Conservation (phyloP, 2,797 vertebrate species). For the Naso thynnoides region DNA sequence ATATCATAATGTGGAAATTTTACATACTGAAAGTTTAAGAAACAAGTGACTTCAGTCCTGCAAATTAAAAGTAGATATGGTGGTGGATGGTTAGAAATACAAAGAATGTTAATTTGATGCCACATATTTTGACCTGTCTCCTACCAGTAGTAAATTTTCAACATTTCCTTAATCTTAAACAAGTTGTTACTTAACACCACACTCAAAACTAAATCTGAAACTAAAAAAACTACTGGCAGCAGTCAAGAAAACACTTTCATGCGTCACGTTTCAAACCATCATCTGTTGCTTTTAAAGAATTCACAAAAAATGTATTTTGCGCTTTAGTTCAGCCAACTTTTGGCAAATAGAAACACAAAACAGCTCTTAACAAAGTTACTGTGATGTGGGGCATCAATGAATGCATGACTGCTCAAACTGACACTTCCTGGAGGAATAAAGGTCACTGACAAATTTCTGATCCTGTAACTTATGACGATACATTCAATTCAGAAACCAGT, state of each 20-base stretch:
- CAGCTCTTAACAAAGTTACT: not conserved
- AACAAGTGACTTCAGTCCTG: too few species aligned
- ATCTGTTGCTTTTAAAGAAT: not conserved
- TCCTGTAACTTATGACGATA: conserved; percentile 1
- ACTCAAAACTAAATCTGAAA: too few species aligned
- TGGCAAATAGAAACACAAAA: not conserved
- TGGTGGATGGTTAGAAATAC: not conserved
- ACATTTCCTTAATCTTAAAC: too few species aligned
- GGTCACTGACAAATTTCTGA: conserved; percentile 18
- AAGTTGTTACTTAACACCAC: too few species aligned
- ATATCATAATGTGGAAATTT: too few species aligned
- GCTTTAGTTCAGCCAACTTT: not conserved
- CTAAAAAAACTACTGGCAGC: not conserved
- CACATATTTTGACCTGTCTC: not conserved
- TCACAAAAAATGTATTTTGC: not conserved
- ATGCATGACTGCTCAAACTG: conserved; percentile 13
- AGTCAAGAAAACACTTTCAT: conserved; percentile 4
- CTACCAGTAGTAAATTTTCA: too few species aligned
- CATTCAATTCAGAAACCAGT: conserved; percentile 41
- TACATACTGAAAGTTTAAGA: too few species aligned
- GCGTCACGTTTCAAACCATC: conserved; percentile 22
- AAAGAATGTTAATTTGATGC: not conserved
- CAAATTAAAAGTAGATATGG: too few species aligned
- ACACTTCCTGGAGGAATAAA: conserved; percentile 23
- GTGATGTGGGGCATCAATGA: conserved; percentile 4